Evolutionary conservation across 2,797 vertebrate genomes (phyloP), one percentile per base, ranked within the genome.

Genomic region (Protonibea diacanthus): DNA sequence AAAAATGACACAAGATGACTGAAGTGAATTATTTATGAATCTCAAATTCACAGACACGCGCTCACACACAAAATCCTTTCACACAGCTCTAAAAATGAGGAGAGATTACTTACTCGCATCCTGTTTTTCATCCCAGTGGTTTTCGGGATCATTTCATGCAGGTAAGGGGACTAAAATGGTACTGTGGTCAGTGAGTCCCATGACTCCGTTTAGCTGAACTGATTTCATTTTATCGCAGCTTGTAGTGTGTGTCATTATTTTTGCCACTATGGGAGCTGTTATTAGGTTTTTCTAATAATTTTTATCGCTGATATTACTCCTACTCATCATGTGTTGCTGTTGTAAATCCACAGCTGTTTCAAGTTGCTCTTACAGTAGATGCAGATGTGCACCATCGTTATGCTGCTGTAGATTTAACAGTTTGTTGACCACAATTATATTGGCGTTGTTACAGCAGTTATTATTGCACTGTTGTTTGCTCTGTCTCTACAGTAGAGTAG

Each of bases 1-100:
- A 72, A 69, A 83, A 87, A 81, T 70, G 33, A 69, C 44, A 75
- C 40, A 44, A 56, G 21, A 80, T 49, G 70, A 84, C 71, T 72
- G 56, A 61, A 51, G 45, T 76, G 63, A 84, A 82, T 73, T 71
- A 79, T 85, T 67, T 49, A 78, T 84, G 21, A 72, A 78, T 76
- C 66, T 80, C 20, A 89, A 71, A 81, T 69, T 80, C 29, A 74
- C 48, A 62, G 47, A 81, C 60, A 42, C 29, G 4, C 29, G 6
- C 29, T 6, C 29, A 6, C 29, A 6, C 29, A 81, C 71, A 76
- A 78, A 70, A 15, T 1, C 29, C 33, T 79, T 74, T 82, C 23
- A 25, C 53, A 53, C 9, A 42, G 51, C 66, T 59, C 52, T 53
- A 57, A 56, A 56, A 67, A 71, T 6, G 3, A 55, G 13, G n/a